Evolutionary conservation across 1,140 invertebrate genomes (phyloP), one percentile per base, ranked within the genome.

Genomic region (Drosophila punjabiensis): DNA sequence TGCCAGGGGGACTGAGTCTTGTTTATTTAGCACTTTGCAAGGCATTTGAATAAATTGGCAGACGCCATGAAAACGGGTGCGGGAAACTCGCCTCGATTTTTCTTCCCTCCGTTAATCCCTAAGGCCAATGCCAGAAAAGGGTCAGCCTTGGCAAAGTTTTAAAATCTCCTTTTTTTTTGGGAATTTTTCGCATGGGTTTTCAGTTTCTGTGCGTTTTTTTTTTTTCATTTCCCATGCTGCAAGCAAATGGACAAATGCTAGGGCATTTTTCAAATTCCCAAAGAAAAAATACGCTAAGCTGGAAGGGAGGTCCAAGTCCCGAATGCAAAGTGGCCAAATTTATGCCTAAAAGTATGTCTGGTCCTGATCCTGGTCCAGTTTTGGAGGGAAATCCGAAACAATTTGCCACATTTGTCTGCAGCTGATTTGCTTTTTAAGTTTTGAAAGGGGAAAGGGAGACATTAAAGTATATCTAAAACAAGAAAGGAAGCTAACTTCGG

Each of bases 1-100:
- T 58, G 68, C 70, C 87, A 24, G 74, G 75, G 82, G 71, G 79
- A 79, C 68, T 79, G 69, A 82, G 86, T 90, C 85, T 90, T 90
- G 86, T 90, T 90, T 90, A 90, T 90, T 90, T 90, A 90, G 86
- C 86, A 90, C 86, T 90, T 90, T 90, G 86, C 76, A 60, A 86
- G 87, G 86, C 86, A 90, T 90, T 90, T 90, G 86, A 90, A 90
- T 90, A 90, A 90, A 90, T 90, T 90, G 86, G 82, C 86, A 82
- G 76, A 65, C 61, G 80, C 70, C 70, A 68, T 52, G 55, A 53
- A 83, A 84, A 77, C 76, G 83, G 79, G 66, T 63, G 58, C 47
- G 85, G 69, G 75, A 67, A 79, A 82, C 86, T 74, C 81, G 73
- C 67, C 77, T 73, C 82, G 80, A 90, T 91, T 91, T 90, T 82